Evolutionary conservation across 2,888 invertebrate genomes (phyloP).

Genomic region (Barypeithes pellucidus): DNA sequence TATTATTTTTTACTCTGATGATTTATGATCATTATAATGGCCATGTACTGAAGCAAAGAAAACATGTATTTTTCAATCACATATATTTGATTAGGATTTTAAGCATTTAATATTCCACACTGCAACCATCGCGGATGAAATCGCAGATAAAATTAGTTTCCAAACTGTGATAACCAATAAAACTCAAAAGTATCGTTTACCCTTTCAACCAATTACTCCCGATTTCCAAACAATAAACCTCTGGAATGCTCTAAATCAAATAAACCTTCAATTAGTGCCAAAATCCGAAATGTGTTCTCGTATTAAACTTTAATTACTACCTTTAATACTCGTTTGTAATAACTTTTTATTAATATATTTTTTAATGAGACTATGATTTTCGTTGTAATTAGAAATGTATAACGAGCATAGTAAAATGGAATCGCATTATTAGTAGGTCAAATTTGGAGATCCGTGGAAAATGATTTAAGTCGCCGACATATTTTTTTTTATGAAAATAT

Average conservation of each 20-base stretch:
- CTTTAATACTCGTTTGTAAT: background rate
- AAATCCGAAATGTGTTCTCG: background rate
- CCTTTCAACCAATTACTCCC: background rate
- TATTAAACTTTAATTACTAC: constrained; percentile 2
- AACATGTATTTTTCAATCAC: too few species aligned
- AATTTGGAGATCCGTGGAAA: too few species aligned
- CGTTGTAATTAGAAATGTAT: background rate
- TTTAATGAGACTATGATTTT: background rate
- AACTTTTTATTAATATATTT: background rate
- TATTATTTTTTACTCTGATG: too few species aligned
- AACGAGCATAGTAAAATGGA: background rate
- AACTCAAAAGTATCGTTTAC: background rate
- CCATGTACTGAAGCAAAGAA: too few species aligned
- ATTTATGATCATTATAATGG: too few species aligned
- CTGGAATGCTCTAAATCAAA: background rate
- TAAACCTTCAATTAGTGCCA: background rate
- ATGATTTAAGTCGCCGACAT: too few species aligned
- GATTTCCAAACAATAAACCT: background rate
- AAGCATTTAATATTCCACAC: too few species aligned
- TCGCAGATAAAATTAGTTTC: too few species aligned
- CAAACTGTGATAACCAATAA: too few species aligned
- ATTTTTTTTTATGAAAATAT: too few species aligned
- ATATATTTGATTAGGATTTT: too few species aligned
- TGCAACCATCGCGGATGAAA: too few species aligned
- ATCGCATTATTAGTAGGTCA: background rate